These are phyloP conservation scores for Campylorhamphus procurvoides DNA, from an alignment of 2,113 vertebrate species.

Conservation along the genomic window DNA sequence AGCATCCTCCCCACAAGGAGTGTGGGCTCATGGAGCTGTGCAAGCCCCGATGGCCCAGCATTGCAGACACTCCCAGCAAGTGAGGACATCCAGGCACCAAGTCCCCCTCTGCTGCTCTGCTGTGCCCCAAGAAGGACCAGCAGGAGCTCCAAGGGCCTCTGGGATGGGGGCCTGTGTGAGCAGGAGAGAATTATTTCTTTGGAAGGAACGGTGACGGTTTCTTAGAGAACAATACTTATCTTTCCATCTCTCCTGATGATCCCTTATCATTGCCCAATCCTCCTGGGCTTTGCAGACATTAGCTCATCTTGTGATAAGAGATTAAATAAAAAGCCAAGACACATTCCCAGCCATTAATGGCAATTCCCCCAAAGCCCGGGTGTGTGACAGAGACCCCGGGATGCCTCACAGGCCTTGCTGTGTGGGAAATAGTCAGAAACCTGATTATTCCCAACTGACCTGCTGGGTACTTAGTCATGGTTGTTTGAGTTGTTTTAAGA, in stretches of 20 bases:
- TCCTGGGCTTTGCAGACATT: slow-evolving; percentile 11
- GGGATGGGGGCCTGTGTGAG: not conserved
- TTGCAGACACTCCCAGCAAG: fast-evolving
- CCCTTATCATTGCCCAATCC: slow-evolving; percentile 30
- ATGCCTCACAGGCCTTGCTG: not conserved
- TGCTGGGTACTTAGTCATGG: slow-evolving; percentile 19
- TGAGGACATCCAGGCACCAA: not conserved
- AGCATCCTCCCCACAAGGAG: not conserved
- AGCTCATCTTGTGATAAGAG: slow-evolving; percentile 51
- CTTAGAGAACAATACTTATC: slow-evolving; percentile 26
- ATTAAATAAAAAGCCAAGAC: slow-evolving; percentile 42
- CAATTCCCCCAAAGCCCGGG: not conserved
- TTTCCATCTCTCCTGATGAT: slow-evolving; percentile 16
- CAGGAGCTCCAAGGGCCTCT: not conserved
- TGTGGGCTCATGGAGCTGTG: not conserved
- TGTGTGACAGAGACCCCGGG: not conserved
- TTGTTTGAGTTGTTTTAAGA: not conserved
- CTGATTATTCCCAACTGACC: slow-evolving; percentile 8
- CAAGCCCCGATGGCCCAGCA: fast-evolving
- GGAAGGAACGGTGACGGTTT: not conserved
- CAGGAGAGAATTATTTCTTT: not conserved
- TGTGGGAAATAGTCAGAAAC: not conserved
- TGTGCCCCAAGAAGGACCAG: not conserved
- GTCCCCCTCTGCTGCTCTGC: not conserved
- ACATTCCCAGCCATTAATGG: not conserved